Evolutionary conservation across 1,140 invertebrate genomes (phyloP).

Genomic region (Drosophila baimaii): DNA sequence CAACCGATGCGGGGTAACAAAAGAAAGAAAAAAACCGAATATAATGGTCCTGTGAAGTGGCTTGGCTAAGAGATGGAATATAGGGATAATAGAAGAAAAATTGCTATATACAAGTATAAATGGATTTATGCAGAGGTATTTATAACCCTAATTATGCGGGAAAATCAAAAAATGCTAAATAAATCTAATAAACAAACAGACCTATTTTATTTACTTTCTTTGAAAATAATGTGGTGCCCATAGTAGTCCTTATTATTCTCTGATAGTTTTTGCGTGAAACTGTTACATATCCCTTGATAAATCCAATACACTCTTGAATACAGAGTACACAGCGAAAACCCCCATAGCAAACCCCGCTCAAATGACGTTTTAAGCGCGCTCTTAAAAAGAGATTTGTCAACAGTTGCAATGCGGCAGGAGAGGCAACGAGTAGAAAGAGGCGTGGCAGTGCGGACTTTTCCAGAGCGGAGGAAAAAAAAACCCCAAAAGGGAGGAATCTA

Average conservation of each 20-base stretch:
- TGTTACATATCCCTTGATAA: too few species aligned
- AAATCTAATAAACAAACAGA: too few species aligned
- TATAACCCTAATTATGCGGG: too few species aligned
- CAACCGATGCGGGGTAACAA: conserved; percentile 20
- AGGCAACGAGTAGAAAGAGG: neutral
- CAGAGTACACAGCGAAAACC: neutral
- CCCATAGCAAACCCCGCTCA: conserved; percentile 48
- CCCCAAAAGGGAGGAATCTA: conserved; percentile 16
- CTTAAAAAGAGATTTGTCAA: conserved; percentile 83
- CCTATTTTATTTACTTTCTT: neutral
- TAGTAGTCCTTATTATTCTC: neutral
- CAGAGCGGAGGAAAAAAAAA: conserved; percentile 19
- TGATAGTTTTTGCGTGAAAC: neutral
- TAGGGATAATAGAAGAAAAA: neutral
- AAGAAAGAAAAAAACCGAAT: conserved; percentile 16
- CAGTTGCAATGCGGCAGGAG: conserved; percentile 74
- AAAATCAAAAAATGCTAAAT: too few species aligned
- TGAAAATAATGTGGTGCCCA: neutral
- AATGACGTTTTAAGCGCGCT: conserved; percentile 82
- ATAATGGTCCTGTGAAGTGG: neutral
- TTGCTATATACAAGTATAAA: neutral
- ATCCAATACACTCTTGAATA: neutral
- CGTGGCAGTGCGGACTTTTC: conserved; percentile 17
- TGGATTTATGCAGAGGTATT: too few species aligned
- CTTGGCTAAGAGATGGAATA: neutral